These are phyloP conservation scores for Megalops cyprinoides DNA, from an alignment of 2,797 vertebrate species.

Conservation along the genomic window DNA sequence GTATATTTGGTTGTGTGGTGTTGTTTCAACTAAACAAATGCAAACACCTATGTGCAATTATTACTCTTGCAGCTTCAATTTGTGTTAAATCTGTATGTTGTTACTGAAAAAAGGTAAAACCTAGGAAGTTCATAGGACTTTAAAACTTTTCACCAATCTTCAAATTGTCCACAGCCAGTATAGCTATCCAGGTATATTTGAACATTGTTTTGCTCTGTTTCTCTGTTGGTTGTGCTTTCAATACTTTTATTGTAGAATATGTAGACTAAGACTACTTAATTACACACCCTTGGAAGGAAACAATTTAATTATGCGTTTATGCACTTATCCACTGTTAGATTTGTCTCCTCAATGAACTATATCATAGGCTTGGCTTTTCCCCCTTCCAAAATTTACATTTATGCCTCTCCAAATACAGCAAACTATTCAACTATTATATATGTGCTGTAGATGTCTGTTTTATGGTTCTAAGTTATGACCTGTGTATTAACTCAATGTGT, in stretches of 20 bases:
- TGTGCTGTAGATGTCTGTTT: no score
- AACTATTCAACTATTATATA: no score
- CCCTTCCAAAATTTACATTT: no score
- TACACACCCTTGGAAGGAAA: neutral
- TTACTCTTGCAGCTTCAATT: neutral
- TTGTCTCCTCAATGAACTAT: constrained; percentile 17
- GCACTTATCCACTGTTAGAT: neutral
- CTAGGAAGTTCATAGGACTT: neutral
- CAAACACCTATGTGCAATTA: neutral
- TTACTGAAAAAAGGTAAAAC: neutral
- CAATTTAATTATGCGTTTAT: neutral
- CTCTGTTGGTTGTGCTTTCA: neutral
- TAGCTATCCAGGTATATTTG: neutral
- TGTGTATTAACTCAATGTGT: no score
- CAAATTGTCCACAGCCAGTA: neutral
- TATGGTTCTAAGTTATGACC: no score
- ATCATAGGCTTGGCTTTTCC: neutral
- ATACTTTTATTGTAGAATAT: neutral
- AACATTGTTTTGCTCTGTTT: neutral
- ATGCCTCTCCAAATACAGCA: no score
- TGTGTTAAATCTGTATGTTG: neutral
- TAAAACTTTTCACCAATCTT: neutral
- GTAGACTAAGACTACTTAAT: neutral
- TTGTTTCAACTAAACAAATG: no score
- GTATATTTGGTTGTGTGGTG: no score